Conservation (phyloP, 1,140 invertebrate species). For the Nymphalis io region DNA sequence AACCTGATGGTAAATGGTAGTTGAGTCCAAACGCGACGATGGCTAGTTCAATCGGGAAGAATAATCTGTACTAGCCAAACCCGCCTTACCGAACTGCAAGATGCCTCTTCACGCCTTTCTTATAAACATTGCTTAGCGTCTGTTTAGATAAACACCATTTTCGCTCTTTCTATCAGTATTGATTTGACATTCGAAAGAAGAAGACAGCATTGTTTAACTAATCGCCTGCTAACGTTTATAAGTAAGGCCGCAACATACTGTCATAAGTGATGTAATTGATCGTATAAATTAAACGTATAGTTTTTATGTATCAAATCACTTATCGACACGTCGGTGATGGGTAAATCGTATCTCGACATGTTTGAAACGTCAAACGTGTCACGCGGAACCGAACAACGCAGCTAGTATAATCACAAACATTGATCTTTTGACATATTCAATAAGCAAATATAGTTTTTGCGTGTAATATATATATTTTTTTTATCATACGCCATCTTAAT, state of each 20-base stretch:
- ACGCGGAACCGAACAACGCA: neutral
- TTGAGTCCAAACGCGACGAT: no score
- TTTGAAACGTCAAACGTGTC: slow-evolving; percentile 19
- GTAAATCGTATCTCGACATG: neutral
- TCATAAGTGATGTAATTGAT: neutral
- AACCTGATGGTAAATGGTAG: no score
- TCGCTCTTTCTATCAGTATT: no score
- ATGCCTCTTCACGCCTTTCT: no score
- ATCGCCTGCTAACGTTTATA: no score
- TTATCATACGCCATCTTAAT: slow-evolving; percentile 40
- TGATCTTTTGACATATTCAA: slow-evolving; percentile 34
- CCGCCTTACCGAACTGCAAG: no score
- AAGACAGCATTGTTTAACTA: no score
- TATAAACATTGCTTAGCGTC: no score
- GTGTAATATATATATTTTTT: slow-evolving; percentile 33
- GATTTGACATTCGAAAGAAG: no score
- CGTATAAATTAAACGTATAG: neutral
- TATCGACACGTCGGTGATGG: neutral
- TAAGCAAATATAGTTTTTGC: slow-evolving; percentile 43
- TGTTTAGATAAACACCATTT: no score
- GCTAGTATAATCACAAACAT: slow-evolving; percentile 13
- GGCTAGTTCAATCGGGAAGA: no score
- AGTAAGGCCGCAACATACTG: neutral
- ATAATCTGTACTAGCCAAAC: no score
- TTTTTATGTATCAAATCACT: slow-evolving; percentile 3